Conservation (phyloP, 2,888 invertebrate species). For the Achlya flavicornis region DNA sequence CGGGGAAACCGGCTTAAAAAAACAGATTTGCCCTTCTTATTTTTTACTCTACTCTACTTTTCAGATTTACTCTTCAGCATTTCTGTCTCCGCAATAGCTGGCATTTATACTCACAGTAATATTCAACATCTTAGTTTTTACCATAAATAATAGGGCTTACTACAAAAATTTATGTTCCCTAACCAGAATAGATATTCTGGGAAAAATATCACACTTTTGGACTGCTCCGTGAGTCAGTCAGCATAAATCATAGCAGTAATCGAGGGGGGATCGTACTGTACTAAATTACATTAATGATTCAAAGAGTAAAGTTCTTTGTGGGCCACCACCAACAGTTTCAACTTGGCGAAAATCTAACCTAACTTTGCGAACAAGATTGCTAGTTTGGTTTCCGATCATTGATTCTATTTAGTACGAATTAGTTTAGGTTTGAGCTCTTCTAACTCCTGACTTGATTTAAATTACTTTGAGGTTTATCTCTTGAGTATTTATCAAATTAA, state of each 20-base stretch:
- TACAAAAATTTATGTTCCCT: conserved; percentile 1
- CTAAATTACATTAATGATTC: conserved; percentile 53
- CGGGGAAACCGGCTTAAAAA: too few relatives aligned
- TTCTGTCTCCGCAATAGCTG: too few relatives aligned
- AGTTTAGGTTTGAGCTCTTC: not conserved
- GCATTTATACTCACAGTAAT: not conserved
- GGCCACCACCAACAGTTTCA: conserved; percentile 17
- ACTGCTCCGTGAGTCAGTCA: conserved; percentile 12
- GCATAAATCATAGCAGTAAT: conserved; percentile 12
- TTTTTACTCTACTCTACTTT: too few relatives aligned
- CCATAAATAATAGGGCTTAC: conserved; percentile 2
- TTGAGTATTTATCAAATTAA: too few relatives aligned
- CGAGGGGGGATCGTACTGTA: conserved; percentile 25
- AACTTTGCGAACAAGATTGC: too few relatives aligned
- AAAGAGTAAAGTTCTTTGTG: conserved; percentile 34
- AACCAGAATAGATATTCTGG: conserved; percentile 3
- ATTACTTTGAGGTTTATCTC: too few relatives aligned
- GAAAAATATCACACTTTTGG: conserved; percentile 14
- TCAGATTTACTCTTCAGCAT: too few relatives aligned
- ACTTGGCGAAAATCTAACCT: conserved; percentile 19
- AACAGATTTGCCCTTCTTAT: too few relatives aligned
- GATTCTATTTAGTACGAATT: conserved; percentile 7
- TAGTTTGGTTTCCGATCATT: too few relatives aligned
- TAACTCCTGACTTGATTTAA: not conserved
- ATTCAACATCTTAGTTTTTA: not conserved